Percentiles rank a stretch among this genome's conserved stretches.
Conservation (phyloP, 2,888 invertebrate genomes). For the Microctonus aethiopoides region DNA sequence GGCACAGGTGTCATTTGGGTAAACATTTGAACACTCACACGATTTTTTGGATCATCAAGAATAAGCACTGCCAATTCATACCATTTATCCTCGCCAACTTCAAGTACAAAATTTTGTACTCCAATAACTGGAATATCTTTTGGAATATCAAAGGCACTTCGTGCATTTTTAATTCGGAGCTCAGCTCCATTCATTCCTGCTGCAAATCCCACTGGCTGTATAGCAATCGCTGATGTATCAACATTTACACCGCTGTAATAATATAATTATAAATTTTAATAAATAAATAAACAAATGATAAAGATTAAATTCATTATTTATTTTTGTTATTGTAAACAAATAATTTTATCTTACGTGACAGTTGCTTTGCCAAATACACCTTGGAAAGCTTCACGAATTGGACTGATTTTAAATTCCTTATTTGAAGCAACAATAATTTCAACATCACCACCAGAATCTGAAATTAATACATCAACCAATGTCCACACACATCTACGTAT, state of each 20-base stretch:
- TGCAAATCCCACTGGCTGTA: constrained; percentile 83
- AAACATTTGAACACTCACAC: constrained; percentile 77
- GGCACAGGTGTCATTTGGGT: constrained; percentile 84
- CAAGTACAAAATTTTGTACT: constrained; percentile 80
- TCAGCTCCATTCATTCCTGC: constrained; percentile 80
- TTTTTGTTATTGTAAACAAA: no score
- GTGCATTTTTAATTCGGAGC: constrained; percentile 75
- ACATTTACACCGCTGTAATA: constrained; percentile 72
- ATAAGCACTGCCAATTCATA: constrained; percentile 80
- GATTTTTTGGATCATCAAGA: constrained; percentile 77
- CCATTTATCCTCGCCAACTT: constrained; percentile 78
- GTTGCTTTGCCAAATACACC: constrained; percentile 83
- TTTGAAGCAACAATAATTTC: constrained; percentile 81
- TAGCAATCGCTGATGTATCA: constrained; percentile 74
- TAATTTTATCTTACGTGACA: constrained; percentile 74
- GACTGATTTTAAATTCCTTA: constrained; percentile 80
- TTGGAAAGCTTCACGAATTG: constrained; percentile 84
- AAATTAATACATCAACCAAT: constrained; percentile 55
- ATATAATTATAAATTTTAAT: constrained; percentile 10
- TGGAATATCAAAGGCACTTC: constrained; percentile 71
- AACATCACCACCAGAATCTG: constrained; percentile 84
- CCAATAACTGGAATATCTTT: constrained; percentile 78
- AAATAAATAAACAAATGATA: not conserved
- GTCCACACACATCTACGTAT: constrained; percentile 44
- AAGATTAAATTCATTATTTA: not conserved